Evolutionary conservation across 1,140 invertebrate genomes (phyloP), one percentile per base, ranked within the genome.

Genomic region (Aplysia californica): DNA sequence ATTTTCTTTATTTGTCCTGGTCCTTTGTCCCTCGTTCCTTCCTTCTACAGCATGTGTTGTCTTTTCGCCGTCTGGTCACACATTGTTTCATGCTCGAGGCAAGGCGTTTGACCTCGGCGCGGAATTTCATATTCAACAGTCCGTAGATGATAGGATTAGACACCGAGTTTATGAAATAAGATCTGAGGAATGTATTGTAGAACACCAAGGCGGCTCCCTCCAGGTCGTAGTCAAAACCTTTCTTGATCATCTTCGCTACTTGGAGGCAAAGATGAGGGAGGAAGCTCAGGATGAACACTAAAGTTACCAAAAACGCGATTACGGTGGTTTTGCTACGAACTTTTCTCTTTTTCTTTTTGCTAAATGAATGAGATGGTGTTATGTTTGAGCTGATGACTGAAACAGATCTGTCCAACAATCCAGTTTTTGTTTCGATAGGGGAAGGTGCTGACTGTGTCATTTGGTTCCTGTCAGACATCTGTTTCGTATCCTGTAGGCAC

Each of bases 211-310:
- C 55, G 0, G 73, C 35, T 2, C 79, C 79, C 3, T 39, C n/a
- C 36, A 80, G 36, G 15, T 61, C 31, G n/a, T 65, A 39, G 44
- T 78, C 79, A 23, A 80, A 76, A 10, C 72, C 73, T 20, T 39
- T 33, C 6, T 35, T 29, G 38, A 79, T 58, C 23, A 69, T 26
- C 20, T 77, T 36, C 4, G 72, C 65, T 6, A 72, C 69, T 33
- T 78, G 65, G 6, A 82, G 77, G 5, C 44, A 66, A 6, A 82
- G 73, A 55, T 78, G 73, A 3, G 81, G 81, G 15, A 83, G 33
- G 55, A 79, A 83, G 73, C 81, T 83, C 26, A 81, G 73, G 31
- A 83, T 65, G 68, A 83, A 83, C 3, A 83, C 75, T 3, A 79
- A 23, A 1, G 81, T 83, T 2, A 83, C 70, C 23, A 71, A 33